Evolutionary conservation across 53 echinoderm and acorn worm genomes (phyloP), one percentile per base, ranked within the genome.

Genomic region (Temnopleurus reevesii): DNA sequence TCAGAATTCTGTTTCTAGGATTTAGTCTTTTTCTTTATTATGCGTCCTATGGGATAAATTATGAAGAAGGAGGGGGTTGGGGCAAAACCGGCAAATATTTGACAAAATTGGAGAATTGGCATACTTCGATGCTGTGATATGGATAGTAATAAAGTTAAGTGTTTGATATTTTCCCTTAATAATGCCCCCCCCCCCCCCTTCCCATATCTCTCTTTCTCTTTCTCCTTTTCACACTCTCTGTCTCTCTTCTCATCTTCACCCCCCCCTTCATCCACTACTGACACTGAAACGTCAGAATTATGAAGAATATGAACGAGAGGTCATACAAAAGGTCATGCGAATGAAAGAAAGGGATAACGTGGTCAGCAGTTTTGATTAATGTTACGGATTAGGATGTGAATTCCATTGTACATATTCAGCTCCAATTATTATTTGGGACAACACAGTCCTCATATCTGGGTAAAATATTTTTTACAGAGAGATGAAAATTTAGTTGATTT

Each of bases 361-460:
- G 54, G 83, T 83, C 83, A 83, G 41, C 26, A 2, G 7, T 51
- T 79, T 83, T 83, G 57, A 83, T 83, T 83, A 83, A 83, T 83
- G 83, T 83, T 49, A 19, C 6, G 83, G 79, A 53, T 83, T 83
- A 83, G 55, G 55, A 35, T 55, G 83, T 27, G 33, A 79, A 47
- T 49, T 30, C 79, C 49, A 46, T 79, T 49, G 46, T 49, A 10
- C n/a, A n/a, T n/a, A 29, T 24, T 79, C 79, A 28, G 12, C 30
- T 79, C 49, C 49, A 46, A 5, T 49, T 7, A 79, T 49, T 59
- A 12, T 51, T 51, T 23, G 17, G 12, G 4, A 66, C 19, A 1
- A 18, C 45, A 45, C 5, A 45, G 8, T 19, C 23, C 10, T 21
- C 77, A n/a, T 33, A 83, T 82, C 83, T 83, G 55, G 83, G 83